Evolutionary conservation across 35 echinoderm and acorn worm genomes (phyloP).

Genomic region (Eucidaris tribuloides): DNA sequence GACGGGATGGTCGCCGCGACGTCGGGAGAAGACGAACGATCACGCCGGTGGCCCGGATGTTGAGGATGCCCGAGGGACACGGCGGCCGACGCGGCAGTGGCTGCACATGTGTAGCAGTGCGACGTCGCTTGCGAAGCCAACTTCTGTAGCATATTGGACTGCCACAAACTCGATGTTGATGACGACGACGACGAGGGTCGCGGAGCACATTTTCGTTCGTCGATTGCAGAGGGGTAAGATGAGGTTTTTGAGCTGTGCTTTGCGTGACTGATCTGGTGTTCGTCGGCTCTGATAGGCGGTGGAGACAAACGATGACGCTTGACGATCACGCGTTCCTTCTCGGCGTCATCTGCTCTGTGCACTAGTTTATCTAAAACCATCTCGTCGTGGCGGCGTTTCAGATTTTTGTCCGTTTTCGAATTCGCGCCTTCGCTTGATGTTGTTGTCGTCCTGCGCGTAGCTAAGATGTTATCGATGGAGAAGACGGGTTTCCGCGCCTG

Average conservation of each 20-base stretch:
- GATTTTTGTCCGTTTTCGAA: no score
- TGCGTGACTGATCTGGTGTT: no score
- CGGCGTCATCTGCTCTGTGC: neutral
- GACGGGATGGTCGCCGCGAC: neutral
- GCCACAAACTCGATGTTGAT: neutral
- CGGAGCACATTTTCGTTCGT: no score
- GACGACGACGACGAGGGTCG: neutral
- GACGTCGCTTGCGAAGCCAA: conserved; percentile 16
- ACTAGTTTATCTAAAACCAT: neutral
- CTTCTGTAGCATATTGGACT: conserved; percentile 17
- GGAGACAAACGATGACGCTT: neutral
- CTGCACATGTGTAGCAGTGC: conserved; percentile 27
- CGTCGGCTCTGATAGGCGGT: neutral
- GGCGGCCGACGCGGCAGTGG: neutral
- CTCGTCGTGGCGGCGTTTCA: no score
- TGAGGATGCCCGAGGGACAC: neutral
- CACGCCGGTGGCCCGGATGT: neutral
- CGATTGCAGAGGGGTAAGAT: no score
- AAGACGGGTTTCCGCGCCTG: conserved; percentile 17
- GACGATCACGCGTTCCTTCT: neutral
- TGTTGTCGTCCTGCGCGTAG: neutral
- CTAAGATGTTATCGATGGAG: conserved; percentile 14
- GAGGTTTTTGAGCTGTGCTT: no score
- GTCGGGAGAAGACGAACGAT: neutral
- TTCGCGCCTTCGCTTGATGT: neutral